Percentiles rank a stretch among this genome's conserved stretches.
Evolutionary conservation across 2,113 vertebrate genomes (phyloP).

Genomic region (Naja naja): DNA sequence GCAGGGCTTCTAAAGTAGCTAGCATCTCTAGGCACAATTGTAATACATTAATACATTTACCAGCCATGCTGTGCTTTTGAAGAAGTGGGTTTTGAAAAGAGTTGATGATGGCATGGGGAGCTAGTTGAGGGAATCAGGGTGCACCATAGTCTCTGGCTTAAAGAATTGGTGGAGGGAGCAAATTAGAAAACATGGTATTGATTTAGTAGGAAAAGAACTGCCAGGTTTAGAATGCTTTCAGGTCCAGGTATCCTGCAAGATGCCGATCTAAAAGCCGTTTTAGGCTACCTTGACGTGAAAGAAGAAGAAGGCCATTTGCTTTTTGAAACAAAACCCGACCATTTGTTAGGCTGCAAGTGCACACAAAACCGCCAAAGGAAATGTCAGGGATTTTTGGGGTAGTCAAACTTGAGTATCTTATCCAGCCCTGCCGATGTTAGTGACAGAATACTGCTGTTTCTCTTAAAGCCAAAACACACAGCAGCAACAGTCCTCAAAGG

Average conservation of each 20-base stretch:
- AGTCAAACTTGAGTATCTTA: slow-evolving; percentile 7
- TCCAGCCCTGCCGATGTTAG: neutral
- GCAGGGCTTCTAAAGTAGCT: neutral
- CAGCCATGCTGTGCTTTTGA: neutral
- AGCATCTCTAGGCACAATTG: neutral
- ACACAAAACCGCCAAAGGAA: neutral
- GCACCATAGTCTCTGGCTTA: too few species aligned
- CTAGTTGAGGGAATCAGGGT: neutral
- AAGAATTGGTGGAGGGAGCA: neutral
- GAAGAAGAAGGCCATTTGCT: neutral
- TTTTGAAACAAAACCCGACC: neutral
- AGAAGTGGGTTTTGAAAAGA: neutral
- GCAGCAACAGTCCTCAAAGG: neutral
- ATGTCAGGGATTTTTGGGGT: slow-evolving; percentile 9
- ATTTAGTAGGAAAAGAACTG: neutral
- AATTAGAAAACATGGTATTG: neutral
- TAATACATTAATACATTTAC: neutral
- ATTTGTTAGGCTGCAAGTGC: neutral
- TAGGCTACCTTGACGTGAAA: neutral
- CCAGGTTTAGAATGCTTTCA: neutral
- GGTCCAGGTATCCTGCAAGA: neutral
- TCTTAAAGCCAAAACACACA: slow-evolving; percentile 19
- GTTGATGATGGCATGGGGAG: neutral
- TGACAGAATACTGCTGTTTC: slow-evolving; percentile 38
- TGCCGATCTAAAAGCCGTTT: neutral